Conservation (phyloP, 1,140 invertebrate genomes). For the Heliconius hewitsoni region DNA sequence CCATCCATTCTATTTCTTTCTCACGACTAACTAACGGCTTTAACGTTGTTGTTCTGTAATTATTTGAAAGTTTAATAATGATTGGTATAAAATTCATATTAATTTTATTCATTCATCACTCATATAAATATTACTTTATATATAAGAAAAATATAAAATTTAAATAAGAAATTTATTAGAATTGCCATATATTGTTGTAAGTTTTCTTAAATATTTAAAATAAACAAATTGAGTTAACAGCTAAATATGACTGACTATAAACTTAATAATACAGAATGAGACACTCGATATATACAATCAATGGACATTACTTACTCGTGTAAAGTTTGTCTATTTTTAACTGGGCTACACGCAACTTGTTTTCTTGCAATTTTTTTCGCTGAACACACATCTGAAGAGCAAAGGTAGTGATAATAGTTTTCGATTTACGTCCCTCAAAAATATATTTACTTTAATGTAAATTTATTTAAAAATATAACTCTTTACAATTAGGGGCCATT, state of each 20-base stretch:
- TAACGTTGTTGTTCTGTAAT: conserved; percentile 21
- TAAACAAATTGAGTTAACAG: not conserved
- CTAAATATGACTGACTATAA: not conserved
- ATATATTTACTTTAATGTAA: no score
- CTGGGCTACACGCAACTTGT: not conserved
- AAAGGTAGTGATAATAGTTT: not conserved
- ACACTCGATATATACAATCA: not conserved
- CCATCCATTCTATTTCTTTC: conserved; percentile 86
- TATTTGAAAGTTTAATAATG: conserved; percentile 19
- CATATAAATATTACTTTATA: no score
- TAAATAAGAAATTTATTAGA: no score
- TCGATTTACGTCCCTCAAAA: not conserved
- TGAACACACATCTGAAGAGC: conserved; percentile 31
- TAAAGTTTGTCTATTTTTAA: conserved; percentile 6
- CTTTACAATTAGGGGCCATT: no score
- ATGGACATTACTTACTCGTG: conserved; percentile 35
- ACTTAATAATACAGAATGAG: not conserved
- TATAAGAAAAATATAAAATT: no score
- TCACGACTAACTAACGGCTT: conserved; percentile 88
- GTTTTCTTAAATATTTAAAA: no score
- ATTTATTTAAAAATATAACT: no score
- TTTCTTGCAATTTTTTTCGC: conserved; percentile 34
- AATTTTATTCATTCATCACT: no score
- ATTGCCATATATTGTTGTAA: no score
- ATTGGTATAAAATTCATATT: not conserved